Evolutionary conservation across 2,113 vertebrate species (phyloP).

Genomic region (Hippocampus zosterae): DNA sequence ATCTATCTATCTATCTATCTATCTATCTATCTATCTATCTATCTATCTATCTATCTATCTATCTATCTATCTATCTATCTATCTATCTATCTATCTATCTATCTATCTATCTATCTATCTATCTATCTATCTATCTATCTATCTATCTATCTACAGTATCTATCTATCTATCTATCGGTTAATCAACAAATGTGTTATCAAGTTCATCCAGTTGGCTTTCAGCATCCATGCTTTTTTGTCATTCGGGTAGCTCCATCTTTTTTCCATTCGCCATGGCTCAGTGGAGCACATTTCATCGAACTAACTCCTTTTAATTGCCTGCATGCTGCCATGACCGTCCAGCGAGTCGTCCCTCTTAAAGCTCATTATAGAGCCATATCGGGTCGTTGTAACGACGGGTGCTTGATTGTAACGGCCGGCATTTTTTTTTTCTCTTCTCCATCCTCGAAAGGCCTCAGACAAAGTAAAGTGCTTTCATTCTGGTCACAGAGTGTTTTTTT

Average conservation of each 20-base stretch:
- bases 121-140: too few species aligned
- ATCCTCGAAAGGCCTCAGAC: neutral
- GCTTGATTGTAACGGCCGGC: slow-evolving; percentile 24
- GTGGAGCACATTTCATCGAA: slow-evolving; percentile 56
- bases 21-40: too few species aligned
- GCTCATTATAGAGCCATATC: slow-evolving; percentile 51
- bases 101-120: too few species aligned
- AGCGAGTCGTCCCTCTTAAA: slow-evolving; percentile 44
- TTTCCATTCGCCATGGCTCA: slow-evolving; percentile 55
- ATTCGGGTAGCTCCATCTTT: slow-evolving; percentile 33
- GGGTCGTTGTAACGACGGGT: slow-evolving; percentile 36
- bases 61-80: too few species aligned
- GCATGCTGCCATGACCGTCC: slow-evolving; percentile 59
- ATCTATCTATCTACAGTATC: too few species aligned
- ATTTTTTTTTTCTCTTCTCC: neutral
- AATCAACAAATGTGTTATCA: too few species aligned
- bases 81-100: too few species aligned
- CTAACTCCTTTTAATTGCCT: slow-evolving; percentile 72
- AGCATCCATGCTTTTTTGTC: slow-evolving; percentile 15
- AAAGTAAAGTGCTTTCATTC: slow-evolving; percentile 12
- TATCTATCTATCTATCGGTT: too few species aligned
- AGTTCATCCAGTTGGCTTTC: slow-evolving; percentile 23
- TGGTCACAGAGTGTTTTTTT: slow-evolving; percentile 5
- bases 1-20: too few species aligned
- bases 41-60: too few species aligned